Conservation (phyloP, 2,797 vertebrate genomes). For the Enteromius paludinosus region DNA sequence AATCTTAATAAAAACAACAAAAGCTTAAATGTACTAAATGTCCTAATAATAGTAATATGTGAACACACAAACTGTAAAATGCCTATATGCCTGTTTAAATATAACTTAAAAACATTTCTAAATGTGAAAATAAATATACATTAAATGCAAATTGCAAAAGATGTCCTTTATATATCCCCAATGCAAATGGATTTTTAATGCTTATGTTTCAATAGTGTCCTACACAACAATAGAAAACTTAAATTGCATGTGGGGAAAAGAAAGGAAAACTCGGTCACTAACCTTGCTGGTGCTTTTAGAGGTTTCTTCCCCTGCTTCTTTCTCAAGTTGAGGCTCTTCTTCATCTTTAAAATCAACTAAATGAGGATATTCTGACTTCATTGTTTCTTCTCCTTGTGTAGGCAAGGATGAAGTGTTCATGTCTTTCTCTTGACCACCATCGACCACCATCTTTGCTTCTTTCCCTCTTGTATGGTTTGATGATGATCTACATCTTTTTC, state of each 20-base stretch:
- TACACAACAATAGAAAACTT: not conserved
- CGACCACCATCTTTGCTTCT: conserved; percentile 35
- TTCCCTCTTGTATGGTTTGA: conserved; percentile 60
- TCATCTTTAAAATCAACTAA: conserved; percentile 8
- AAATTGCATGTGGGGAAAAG: not conserved
- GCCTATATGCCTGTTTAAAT: not conserved
- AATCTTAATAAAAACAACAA: not conserved
- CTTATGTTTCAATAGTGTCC: not conserved
- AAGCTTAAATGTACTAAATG: not conserved
- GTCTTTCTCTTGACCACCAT: not conserved
- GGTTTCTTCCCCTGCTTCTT: not conserved
- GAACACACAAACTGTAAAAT: not conserved
- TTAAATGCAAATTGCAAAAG: not conserved
- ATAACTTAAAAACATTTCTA: not conserved
- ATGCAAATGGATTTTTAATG: not conserved
- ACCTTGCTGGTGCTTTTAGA: conserved; percentile 35
- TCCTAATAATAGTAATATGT: not conserved
- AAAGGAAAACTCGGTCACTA: not conserved
- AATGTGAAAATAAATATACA: not conserved
- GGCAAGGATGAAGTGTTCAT: not conserved
- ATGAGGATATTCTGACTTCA: not conserved
- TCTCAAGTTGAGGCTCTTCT: not conserved
- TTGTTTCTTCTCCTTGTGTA: conserved; percentile 11
- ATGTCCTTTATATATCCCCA: not conserved
- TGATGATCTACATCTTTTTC: conserved; percentile 56